Percentiles rank a stretch among this genome's conserved stretches.
Evolutionary conservation across 2,888 invertebrate species (phyloP).

Genomic region (Brachyopa scutellaris): DNA sequence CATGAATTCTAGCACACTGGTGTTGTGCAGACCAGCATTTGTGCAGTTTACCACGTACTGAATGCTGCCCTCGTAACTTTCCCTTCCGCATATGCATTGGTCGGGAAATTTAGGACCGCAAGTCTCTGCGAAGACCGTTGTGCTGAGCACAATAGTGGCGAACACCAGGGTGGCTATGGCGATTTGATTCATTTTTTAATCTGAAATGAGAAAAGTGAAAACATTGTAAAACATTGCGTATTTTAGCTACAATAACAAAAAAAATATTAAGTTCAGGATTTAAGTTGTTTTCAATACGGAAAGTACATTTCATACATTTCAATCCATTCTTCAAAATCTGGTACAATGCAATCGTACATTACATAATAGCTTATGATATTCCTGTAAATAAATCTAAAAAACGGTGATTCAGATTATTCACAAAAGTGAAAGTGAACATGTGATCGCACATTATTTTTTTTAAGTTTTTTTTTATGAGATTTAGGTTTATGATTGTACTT

Average conservation of each 20-base stretch:
- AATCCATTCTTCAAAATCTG: no score
- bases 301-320: no score
- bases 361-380: no score
- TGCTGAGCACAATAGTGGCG: constrained; percentile 33
- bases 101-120: constrained; percentile 82
- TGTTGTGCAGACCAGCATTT: constrained; percentile 84
- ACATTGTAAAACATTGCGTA: no score
- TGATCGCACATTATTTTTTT: no score
- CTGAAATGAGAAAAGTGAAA: constrained; percentile 45
- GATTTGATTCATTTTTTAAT: constrained; percentile 44
- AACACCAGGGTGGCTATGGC: constrained; percentile 26
- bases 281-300: no score
- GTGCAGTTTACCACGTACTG: constrained; percentile 89
- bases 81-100: constrained; percentile 84
- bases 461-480: not conserved
- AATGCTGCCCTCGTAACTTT: constrained; percentile 82
- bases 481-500: not conserved
- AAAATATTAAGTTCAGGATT: no score
- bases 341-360: no score
- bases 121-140: constrained; percentile 69
- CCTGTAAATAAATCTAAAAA: no score
- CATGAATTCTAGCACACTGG: constrained; percentile 84
- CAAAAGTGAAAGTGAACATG: no score
- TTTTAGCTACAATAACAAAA: no score
- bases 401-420: no score